Base-by-base conservation (phyloP, 2,888 invertebrate species). In the Dysmachus trigonus region DNA sequence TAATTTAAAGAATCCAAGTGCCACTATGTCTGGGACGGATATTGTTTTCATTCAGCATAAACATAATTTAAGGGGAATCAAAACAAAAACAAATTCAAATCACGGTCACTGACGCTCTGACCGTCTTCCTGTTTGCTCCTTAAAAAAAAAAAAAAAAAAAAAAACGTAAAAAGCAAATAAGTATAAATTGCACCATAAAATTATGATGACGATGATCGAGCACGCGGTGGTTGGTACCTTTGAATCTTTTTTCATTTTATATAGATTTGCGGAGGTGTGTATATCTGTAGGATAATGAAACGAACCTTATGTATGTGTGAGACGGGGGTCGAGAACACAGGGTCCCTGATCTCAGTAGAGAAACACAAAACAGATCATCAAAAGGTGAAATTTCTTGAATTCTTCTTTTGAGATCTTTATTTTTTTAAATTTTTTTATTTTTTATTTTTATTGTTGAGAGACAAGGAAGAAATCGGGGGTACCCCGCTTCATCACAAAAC, bases 311-410 rank as follows among this genome's bases (percentile, higher is more conserved):
- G n/a, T n/a, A n/a, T n/a, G n/a, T n/a, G n/a, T 6, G n/a, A 47
- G n/a, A 47, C 15, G 47, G n/a, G 5, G 18, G n/a, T 15, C 47
- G 47, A n/a, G n/a, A 5, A 47, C n/a, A 1, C 10, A 62, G 62
- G 22, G 62, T 18, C 62, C 13, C 22, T 62, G 62, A 62, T 62
- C 62, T 62, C 62, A 22, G n/a, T 0, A 5, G 10, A 22, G 62
- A 33, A 47, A 79, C 30, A 79, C 81, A 81, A 81, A 81, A 62
- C 62, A 81, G 62, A 81, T 81, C 81, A 33, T 22, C 53, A 31
- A 62, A 53, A 62, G 33, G 62, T 81, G 81, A 81, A 81, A 62
- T 81, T 53, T 81, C 53, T 81, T 53, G 53, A 81, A 81, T 81
- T 81, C 62, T 47, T 81, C 53, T 81, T 81, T n/a, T 81, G 53